Evolutionary conservation across 2,797 vertebrate genomes (phyloP).

Genomic region (Percopsis omiscomaycus): DNA sequence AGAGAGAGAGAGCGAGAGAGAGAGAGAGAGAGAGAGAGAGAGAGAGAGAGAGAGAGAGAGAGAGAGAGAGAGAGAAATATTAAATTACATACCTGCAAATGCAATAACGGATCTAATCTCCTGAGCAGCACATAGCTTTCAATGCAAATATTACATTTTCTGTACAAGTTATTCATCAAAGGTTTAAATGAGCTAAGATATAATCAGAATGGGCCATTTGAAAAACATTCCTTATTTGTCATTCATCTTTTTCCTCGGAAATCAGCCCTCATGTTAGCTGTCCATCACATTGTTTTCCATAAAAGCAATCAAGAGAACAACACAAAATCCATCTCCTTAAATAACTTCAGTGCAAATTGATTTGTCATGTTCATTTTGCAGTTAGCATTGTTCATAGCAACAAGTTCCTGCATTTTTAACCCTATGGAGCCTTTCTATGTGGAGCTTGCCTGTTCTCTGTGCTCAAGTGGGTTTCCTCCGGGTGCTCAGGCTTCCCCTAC

Average conservation of each 20-base stretch:
- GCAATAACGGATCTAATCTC: slow-evolving; percentile 17
- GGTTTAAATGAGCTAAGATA: slow-evolving; percentile 24
- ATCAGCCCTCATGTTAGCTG: slow-evolving; percentile 5
- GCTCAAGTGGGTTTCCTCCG: too few species aligned
- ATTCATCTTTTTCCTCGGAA: slow-evolving; percentile 45
- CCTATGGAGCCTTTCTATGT: too few species aligned
- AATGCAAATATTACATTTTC: not conserved
- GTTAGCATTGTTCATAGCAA: too few species aligned
- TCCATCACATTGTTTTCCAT: slow-evolving; percentile 15
- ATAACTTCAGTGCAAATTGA: slow-evolving; percentile 15
- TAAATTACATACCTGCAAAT: slow-evolving; percentile 57
- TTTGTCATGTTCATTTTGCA: slow-evolving; percentile 2
- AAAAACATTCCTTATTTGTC: slow-evolving; percentile 34
- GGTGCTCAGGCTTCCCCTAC: too few species aligned
- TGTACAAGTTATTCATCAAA: slow-evolving; percentile 20
- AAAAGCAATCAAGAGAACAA: slow-evolving; percentile 10
- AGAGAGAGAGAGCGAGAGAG: too few species aligned
- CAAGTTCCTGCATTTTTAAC: too few species aligned
- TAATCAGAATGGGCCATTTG: slow-evolving; percentile 27
- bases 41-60: too few species aligned
- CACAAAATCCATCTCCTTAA: slow-evolving; percentile 1
- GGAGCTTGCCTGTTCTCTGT: too few species aligned
- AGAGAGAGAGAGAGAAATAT: slow-evolving; percentile 17
- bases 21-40: too few species aligned
- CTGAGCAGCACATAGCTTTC: slow-evolving; percentile 25